Percentiles rank a stretch among this genome's conserved stretches.
Evolutionary conservation across 1,140 invertebrate species (phyloP).

Genomic region (Caenorhabditis remanei): DNA sequence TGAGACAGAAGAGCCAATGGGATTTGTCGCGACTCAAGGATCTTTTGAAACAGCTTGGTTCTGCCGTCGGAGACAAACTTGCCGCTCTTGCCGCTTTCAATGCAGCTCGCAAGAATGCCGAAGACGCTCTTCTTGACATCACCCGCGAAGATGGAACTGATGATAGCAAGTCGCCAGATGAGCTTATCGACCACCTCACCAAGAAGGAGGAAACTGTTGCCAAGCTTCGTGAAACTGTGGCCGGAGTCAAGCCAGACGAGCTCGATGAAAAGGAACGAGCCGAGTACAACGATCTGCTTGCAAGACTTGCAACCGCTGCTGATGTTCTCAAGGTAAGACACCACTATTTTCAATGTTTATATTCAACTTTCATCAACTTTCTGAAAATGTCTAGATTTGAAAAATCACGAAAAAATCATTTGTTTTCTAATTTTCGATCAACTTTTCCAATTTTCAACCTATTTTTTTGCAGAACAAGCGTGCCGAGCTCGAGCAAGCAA

Average conservation of each 20-base stretch:
- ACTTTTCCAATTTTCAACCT: neutral
- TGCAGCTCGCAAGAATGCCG: constrained; percentile 66
- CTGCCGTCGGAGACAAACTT: constrained; percentile 71
- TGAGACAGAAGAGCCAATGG: constrained; percentile 69
- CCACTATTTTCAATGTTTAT: constrained; percentile 36
- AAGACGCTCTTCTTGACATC: constrained; percentile 55
- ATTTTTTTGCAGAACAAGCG: constrained; percentile 40
- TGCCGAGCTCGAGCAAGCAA: constrained; percentile 2
- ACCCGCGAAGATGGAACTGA: neutral
- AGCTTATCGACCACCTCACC: constrained; percentile 46
- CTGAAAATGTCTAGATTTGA: too few species aligned
- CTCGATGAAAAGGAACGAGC: constrained; percentile 49
- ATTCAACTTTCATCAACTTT: too few species aligned
- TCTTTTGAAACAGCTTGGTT: constrained; percentile 65
- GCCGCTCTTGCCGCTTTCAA: constrained; percentile 70
- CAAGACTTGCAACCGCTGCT: constrained; percentile 37
- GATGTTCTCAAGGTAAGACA: constrained; percentile 42
- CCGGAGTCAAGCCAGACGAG: constrained; percentile 30
- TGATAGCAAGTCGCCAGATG: constrained; percentile 22
- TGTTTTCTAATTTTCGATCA: neutral
- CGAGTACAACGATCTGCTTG: constrained; percentile 54
- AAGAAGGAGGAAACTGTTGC: constrained; percentile 56
- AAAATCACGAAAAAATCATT: too few species aligned
- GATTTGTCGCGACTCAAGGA: constrained; percentile 70
- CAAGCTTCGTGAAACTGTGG: constrained; percentile 21